Conservation (phyloP, 2,888 invertebrate genomes). For the Meghimatium bilineatum region DNA sequence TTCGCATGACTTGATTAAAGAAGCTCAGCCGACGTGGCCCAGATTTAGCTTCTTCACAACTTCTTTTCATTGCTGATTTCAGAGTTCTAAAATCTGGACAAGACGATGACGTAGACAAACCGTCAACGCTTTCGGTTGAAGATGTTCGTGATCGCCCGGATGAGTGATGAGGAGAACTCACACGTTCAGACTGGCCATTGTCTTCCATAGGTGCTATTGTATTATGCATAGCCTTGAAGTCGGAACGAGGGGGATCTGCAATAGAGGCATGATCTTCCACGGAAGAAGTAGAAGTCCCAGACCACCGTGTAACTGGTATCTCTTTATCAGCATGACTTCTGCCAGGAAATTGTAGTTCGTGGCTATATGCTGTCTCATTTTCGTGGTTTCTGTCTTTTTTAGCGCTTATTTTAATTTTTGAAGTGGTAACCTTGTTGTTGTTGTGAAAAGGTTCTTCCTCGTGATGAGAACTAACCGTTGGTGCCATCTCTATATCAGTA, state of each 20-base stretch:
- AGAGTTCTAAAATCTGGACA: slow-evolving; percentile 27
- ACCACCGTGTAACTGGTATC: background rate
- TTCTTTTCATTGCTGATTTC: slow-evolving; percentile 41
- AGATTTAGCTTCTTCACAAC: background rate
- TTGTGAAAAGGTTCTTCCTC: too few relatives aligned
- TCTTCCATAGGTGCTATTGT: background rate
- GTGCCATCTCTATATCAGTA: background rate
- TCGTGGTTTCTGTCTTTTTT: background rate
- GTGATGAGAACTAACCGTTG: background rate
- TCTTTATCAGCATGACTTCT: background rate
- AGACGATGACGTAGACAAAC: background rate
- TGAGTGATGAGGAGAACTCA: background rate
- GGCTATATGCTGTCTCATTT: background rate
- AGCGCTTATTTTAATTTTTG: background rate
- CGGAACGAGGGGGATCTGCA: background rate
- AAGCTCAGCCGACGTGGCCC: slow-evolving; percentile 41
- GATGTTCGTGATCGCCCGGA: background rate
- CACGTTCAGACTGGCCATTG: background rate
- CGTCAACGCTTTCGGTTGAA: background rate
- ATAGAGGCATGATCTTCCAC: background rate
- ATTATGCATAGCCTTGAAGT: background rate
- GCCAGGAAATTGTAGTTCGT: too few relatives aligned
- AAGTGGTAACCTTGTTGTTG: too few relatives aligned
- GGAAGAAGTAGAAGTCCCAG: background rate
- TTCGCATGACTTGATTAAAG: slow-evolving; percentile 45